Evolutionary conservation across 2,113 vertebrate species (phyloP).

Genomic region (Pavo muticus): DNA sequence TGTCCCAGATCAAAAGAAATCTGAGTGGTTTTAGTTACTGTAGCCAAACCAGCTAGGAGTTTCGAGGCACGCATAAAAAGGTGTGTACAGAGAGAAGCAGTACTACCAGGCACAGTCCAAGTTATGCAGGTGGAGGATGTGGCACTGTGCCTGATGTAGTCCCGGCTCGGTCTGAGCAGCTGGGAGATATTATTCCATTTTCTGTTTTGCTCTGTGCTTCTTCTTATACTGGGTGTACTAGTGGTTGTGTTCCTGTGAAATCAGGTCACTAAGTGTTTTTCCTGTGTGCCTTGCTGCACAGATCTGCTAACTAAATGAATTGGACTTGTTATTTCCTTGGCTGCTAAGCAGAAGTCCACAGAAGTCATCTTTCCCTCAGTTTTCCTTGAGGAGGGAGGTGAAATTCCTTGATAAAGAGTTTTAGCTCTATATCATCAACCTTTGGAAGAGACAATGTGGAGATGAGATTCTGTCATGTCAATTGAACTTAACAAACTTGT

Average conservation of each 20-base stretch:
- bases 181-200: not conserved
- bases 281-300: not conserved
- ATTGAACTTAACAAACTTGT: not conserved
- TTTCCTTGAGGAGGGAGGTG: not conserved
- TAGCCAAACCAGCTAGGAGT: not conserved
- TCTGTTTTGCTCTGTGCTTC: not conserved
- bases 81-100: not conserved
- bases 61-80: not conserved
- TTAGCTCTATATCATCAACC: not conserved
- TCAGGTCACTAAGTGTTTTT: not conserved
- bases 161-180: not conserved
- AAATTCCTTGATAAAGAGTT: not conserved
- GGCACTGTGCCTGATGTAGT: fast-evolving
- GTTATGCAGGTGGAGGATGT: not conserved
- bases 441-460: not conserved
- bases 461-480: not conserved
- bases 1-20: not conserved
- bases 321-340: not conserved
- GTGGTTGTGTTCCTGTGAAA: not conserved
- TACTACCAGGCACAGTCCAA: fast-evolving
- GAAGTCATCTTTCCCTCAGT: not conserved
- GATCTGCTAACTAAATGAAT: not conserved
- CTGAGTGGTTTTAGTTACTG: not conserved
- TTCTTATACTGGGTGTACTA: not conserved
- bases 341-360: not conserved